These are phyloP conservation scores for Tetheella fluctuosa DNA, from an alignment of 2,888 invertebrate species.

Conservation along the genomic window DNA sequence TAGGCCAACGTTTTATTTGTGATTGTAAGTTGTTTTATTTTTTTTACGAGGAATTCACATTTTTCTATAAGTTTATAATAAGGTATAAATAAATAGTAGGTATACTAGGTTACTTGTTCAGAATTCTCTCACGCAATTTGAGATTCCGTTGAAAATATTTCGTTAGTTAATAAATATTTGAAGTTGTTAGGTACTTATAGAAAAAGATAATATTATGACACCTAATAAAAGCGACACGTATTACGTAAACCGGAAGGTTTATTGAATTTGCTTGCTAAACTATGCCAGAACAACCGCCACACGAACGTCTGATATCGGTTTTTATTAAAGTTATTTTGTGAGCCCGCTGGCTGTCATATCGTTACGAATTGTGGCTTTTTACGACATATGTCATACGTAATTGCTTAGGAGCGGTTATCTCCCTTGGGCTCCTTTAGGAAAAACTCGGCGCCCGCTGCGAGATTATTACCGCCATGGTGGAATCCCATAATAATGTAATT, in stretches of 20 bases:
- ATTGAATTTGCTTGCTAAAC: constrained; percentile 7
- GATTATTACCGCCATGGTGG: constrained; percentile 52
- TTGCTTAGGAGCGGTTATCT: constrained; percentile 65
- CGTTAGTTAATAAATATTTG: background rate
- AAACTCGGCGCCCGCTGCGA: constrained; percentile 46
- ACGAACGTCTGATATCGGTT: constrained; percentile 34
- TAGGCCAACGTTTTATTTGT: background rate
- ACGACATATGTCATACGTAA: constrained; percentile 76
- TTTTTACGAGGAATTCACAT: background rate
- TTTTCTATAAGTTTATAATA: background rate
- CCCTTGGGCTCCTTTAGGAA: constrained; percentile 49
- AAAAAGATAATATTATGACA: background rate
- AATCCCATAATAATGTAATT: constrained; percentile 33
- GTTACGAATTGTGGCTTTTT: constrained; percentile 59
- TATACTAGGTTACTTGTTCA: too few species aligned
- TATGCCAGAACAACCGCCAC: constrained; percentile 17
- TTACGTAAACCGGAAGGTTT: background rate
- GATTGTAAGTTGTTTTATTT: background rate
- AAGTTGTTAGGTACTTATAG: background rate
- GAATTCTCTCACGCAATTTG: too few species aligned
- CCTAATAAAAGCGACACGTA: background rate
- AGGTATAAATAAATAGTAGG: background rate
- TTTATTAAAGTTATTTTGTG: constrained; percentile 61
- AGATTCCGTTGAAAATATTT: too few species aligned
- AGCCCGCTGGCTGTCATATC: constrained; percentile 49